Conservation (phyloP, 2,113 vertebrate species). For the Otis tarda region DNA sequence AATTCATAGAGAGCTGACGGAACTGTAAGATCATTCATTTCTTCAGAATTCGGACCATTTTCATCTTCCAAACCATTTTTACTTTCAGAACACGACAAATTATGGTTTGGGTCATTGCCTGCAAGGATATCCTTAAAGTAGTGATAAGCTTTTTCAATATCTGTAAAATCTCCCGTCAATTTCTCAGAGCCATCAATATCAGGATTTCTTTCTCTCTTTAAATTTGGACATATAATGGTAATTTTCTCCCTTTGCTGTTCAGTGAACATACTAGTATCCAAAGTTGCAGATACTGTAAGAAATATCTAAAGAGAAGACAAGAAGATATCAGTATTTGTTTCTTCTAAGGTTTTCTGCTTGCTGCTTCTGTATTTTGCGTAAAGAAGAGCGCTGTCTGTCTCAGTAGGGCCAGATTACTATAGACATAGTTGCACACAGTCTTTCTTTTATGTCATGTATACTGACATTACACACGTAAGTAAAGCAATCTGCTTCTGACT, state of each 20-base stretch:
- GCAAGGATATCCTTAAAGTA: constrained; percentile 61
- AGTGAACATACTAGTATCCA: constrained; percentile 70
- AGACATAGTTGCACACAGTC: not conserved
- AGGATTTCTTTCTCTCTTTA: constrained; percentile 33
- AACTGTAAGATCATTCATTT: not conserved
- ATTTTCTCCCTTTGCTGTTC: constrained; percentile 60
- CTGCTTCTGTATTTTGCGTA: not conserved
- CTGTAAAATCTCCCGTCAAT: constrained; percentile 66
- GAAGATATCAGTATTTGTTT: not conserved
- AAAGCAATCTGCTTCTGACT: not conserved
- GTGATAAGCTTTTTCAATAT: constrained; percentile 67
- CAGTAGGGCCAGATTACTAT: not conserved
- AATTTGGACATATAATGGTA: constrained; percentile 41
- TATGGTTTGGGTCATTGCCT: not conserved
- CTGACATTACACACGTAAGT: not conserved
- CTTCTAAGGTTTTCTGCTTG: not conserved
- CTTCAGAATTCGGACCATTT: not conserved
- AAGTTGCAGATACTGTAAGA: constrained; percentile 61
- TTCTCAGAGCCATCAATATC: constrained; percentile 3
- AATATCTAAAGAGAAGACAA: constrained; percentile 74
- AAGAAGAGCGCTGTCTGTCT: not conserved
- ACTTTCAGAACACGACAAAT: not conserved
- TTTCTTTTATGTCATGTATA: not conserved
- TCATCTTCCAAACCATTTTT: not conserved
- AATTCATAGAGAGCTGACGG: constrained; percentile 59